Base-by-base conservation (phyloP, 2,797 vertebrate species). In the Paramormyrops hopkinsi region DNA sequence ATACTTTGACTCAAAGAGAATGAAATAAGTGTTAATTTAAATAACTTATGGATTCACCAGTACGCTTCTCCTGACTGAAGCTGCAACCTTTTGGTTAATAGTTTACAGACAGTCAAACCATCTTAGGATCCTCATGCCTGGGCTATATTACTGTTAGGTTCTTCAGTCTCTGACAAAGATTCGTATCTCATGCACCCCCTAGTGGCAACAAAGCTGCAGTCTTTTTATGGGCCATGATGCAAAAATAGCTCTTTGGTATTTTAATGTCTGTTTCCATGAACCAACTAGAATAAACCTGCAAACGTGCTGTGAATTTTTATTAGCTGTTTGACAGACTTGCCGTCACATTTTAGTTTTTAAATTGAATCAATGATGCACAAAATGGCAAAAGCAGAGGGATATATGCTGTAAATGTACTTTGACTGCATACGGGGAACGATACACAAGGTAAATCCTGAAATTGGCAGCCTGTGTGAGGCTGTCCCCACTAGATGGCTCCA, bases 401-500 rank as follows among this genome's bases (percentile, higher is more conserved):
- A n/a, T n/a, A 6, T 44, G 2, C 41, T n/a, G 37, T 44, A 79
- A 79, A 44, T 19, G 41, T 19, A 8, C 69, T 37, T 76, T 76
- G 41, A 33, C 65, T 73, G 29, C 33, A 41, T 76, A 41, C 6
- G 0, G 14, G 19, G 37, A 41, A 41, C 37, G 65, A 87, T 44
- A 46, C 19, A 7, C 6, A 17, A 62, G 22, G 4, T 9, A 46
- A 62, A 41, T 87, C 19, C 29, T 59, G 12, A 9, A 87, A 65
- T 14, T 46, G 29, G 19, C 19, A 44, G 54, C 19, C 6, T 41
- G 37, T 65, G 54, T 51, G 17, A 25, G 41, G 3, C 17, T 86
- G 25, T 9, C 2, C 29, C 89, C 89, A 89, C 89, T 53, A 84
- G 89, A 59, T 89, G 89, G 89, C 17, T 11, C 89, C 83, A 89